Conservation (phyloP, 92 coral and sea anemone species). For the Bergia puertoricense region DNA sequence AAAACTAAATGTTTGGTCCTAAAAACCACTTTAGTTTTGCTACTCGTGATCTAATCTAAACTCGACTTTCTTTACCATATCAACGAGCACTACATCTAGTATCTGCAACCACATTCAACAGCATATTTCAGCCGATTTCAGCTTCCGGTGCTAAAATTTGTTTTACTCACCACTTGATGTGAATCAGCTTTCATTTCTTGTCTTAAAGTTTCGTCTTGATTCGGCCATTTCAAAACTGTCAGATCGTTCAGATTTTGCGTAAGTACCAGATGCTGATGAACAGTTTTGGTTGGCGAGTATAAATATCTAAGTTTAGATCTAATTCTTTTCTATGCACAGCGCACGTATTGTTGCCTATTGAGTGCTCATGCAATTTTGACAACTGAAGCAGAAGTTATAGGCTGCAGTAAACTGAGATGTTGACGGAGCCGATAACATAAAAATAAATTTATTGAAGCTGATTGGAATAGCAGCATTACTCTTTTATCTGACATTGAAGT, state of each 20-base stretch:
- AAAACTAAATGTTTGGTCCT: background rate
- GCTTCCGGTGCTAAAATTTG: conserved; percentile 19
- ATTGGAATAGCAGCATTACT: background rate
- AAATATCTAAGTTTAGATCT: background rate
- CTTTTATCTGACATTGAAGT: background rate
- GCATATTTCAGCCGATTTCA: conserved; percentile 22
- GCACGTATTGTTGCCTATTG: conserved; percentile 2
- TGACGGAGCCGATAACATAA: no score
- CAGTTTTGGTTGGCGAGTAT: background rate
- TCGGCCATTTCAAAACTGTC: background rate
- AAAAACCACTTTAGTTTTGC: background rate
- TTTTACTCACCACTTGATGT: background rate
- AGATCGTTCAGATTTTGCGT: background rate
- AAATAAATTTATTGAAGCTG: background rate
- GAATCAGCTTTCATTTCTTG: background rate
- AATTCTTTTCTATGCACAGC: background rate
- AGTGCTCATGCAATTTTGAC: conserved; percentile 33
- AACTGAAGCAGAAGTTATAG: conserved; percentile 1
- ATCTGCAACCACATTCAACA: background rate
- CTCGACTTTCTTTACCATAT: background rate
- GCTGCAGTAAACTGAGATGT: background rate
- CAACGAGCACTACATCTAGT: background rate
- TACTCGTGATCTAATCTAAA: background rate
- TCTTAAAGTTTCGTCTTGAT: background rate
- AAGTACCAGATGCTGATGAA: background rate